Conservation (phyloP, 2,113 vertebrate species). For the Illadopsis cleaveri region DNA sequence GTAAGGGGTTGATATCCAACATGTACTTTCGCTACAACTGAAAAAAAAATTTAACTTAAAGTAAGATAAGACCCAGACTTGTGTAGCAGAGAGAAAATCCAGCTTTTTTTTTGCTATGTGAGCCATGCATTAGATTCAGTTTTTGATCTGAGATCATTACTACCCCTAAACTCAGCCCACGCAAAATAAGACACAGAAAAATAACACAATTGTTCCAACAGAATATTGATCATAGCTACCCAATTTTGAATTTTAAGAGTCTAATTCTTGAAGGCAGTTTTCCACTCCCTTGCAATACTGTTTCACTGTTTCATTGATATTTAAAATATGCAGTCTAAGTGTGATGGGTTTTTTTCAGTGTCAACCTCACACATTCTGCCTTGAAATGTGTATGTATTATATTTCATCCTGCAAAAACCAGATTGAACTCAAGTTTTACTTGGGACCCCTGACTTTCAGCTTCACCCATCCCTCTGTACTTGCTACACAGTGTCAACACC, state of each 20-base stretch:
- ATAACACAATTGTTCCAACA: background rate
- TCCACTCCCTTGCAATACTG: background rate
- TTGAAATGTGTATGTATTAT: background rate
- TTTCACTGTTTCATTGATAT: background rate
- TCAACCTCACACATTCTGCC: background rate
- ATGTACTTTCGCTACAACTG: background rate
- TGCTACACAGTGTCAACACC: background rate
- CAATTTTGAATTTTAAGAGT: background rate
- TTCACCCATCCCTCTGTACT: background rate
- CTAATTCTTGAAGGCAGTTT: background rate
- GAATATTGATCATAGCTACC: background rate
- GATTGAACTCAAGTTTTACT: background rate
- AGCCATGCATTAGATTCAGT: background rate
- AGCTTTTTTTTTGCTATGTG: background rate
- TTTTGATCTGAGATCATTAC: background rate
- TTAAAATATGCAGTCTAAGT: background rate
- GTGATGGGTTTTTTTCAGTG: background rate
- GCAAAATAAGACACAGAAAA: background rate
- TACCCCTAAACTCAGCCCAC: background rate
- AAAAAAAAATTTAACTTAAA: background rate
- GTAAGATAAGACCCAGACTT: background rate
- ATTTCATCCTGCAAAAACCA: background rate
- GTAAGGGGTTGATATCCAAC: background rate
- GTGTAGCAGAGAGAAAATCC: background rate
- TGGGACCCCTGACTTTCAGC: background rate